Evolutionary conservation across 2,797 vertebrate genomes (phyloP).

Genomic region (Percopsis omiscomaycus): DNA sequence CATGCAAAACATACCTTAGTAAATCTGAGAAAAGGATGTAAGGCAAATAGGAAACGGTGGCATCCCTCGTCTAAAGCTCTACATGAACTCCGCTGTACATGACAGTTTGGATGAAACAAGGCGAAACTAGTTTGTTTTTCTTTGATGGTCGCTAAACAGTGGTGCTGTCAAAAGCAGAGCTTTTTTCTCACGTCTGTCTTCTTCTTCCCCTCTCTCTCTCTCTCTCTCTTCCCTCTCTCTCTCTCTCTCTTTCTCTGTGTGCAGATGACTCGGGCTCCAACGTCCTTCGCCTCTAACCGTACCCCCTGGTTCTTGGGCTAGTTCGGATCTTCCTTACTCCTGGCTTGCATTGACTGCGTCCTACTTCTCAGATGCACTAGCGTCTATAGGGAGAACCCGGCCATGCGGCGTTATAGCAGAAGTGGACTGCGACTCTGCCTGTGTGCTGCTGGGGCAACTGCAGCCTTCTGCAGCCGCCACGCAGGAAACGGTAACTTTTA

Average conservation of each 20-base stretch:
- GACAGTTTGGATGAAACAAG: conserved; percentile 78
- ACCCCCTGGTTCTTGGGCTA: conserved; percentile 70
- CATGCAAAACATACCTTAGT: conserved; percentile 82
- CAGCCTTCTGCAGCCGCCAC: conserved; percentile 64
- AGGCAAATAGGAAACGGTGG: conserved; percentile 67
- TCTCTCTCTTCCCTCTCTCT: conserved; percentile 57
- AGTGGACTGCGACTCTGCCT: conserved; percentile 78
- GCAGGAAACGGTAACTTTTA: conserved; percentile 80
- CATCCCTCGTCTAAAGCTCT: conserved; percentile 77
- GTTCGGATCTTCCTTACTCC: conserved; percentile 68
- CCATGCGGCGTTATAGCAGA: conserved; percentile 47
- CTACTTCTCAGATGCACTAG: conserved; percentile 47
- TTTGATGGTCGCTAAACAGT: conserved; percentile 80
- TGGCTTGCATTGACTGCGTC: conserved; percentile 36
- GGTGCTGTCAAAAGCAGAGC: conserved; percentile 83
- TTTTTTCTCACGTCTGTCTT: conserved; percentile 79
- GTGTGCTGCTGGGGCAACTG: conserved; percentile 85
- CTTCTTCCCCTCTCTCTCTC: conserved; percentile 82
- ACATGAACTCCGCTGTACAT: conserved; percentile 71
- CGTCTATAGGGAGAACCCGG: conserved; percentile 52
- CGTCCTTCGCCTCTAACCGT: conserved; percentile 69
- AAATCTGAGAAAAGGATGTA: conserved; percentile 74
- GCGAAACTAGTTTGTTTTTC: conserved; percentile 74
- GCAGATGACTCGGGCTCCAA: conserved; percentile 84
- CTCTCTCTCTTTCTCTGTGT: conserved; percentile 80